Base-by-base conservation (phyloP, 2,888 invertebrate genomes). In the Thelaira solivaga region DNA sequence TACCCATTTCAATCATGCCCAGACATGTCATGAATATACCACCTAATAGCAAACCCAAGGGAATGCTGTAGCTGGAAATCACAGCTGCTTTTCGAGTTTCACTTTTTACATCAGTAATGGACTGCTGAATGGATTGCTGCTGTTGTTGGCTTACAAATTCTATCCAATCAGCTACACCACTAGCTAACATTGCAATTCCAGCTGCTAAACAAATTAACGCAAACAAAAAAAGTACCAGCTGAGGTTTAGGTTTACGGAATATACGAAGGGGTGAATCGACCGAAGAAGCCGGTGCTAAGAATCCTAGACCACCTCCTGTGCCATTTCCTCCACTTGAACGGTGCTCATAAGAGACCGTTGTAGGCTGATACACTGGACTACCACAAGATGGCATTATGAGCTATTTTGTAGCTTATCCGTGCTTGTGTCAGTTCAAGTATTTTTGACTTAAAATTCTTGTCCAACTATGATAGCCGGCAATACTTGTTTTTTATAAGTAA, bases 321-420 rank as follows among this genome's bases (percentile, higher is more conserved):
- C 76, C 68, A 76, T 74, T 80, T 10, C 67, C 80, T 26, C 79
- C 55, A 82, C 85, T 89, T 86, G 74, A 89, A 87, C 83, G 90
- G 82, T 91, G 91, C 87, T 94, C 94, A 86, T 94, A 94, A 67
- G 93, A 93, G 81, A 94, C 93, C 81, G 94, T 94, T 78, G 94
- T 94, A 13, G 94, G 94, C 87, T 94, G 94, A 89, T 94, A 94
- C 53, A 94, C 94, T 76, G 94, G 93, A 22, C 81, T 81, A 67
- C 81, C 81, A 55, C 81, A 82, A 80, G 81, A 78, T 64, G 82
- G 80, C 82, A 82, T 82, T 59, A 36, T 80, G 31, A 47, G 20
- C 3, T 41, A 29, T 45, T 36, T 11, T 47, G 7, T 43, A 53
- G 2, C 13, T 2, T n/a, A 6, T 39, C 20, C 51, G n/a, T 7